These are phyloP conservation scores for Sylvilagus bachmani DNA, from an alignment of 2,113 vertebrate genomes.

Conservation along the genomic window DNA sequence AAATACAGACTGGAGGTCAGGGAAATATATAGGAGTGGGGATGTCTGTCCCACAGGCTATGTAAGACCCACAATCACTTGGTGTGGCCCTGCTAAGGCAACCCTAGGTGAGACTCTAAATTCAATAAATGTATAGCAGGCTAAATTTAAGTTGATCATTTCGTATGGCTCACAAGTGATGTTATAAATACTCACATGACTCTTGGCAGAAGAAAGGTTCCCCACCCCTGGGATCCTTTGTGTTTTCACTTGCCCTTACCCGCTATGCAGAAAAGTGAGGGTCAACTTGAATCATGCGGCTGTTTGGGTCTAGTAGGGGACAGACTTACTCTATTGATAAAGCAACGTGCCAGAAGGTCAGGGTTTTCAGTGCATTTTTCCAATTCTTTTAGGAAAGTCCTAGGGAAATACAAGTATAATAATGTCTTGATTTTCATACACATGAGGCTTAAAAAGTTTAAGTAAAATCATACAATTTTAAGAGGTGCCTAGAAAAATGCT, in stretches of 20 bases:
- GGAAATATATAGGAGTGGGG: not conserved
- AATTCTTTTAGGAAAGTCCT: constrained; percentile 96
- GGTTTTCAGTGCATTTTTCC: constrained; percentile 94
- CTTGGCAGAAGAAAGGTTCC: too few species aligned
- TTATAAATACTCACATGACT: too few species aligned
- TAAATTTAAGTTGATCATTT: too few species aligned
- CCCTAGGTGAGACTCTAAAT: too few species aligned
- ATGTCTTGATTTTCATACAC: not conserved
- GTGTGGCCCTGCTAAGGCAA: too few species aligned
- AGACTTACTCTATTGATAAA: constrained; percentile 96
- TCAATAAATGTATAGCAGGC: too few species aligned
- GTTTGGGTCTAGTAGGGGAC: not conserved
- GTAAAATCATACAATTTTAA: constrained; percentile 30
- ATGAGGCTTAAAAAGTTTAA: constrained; percentile 11
- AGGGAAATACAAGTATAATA: constrained; percentile 61
- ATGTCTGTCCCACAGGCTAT: too few species aligned
- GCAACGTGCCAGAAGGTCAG: constrained; percentile 94
- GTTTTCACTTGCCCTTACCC: not conserved
- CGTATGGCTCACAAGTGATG: too few species aligned
- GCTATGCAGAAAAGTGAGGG: constrained; percentile 29
- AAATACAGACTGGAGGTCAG: not conserved
- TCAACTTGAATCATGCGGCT: not conserved
- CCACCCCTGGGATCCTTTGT: too few species aligned
- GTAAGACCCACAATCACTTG: too few species aligned
- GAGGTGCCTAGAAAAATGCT: constrained; percentile 23